A percentile compares a stretch with the other conserved stretches of the same genome.
Evolutionary conservation across 1,140 invertebrate species (phyloP).

Genomic region (Drosophila lini): DNA sequence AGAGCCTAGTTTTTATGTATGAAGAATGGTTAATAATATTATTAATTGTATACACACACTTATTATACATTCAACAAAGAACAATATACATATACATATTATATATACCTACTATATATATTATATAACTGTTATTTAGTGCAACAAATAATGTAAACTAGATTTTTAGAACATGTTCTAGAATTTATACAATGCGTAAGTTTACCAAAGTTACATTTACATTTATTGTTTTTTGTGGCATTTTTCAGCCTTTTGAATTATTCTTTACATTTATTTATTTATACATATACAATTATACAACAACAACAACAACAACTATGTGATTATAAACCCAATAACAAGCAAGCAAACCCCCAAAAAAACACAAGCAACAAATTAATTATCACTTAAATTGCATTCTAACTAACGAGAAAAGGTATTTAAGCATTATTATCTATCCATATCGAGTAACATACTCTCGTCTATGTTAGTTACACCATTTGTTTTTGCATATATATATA

Average conservation of each 20-base stretch:
- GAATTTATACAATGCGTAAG: constrained; percentile 79
- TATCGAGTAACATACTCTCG: constrained; percentile 35
- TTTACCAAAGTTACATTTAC: constrained; percentile 77
- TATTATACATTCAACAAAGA: constrained; percentile 46
- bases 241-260: constrained; percentile 59
- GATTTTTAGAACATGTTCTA: constrained; percentile 49
- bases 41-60: constrained; percentile 24
- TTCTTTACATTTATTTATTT: constrained; percentile 65
- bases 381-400: constrained; percentile 63
- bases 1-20: constrained; percentile 64
- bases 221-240: constrained; percentile 38
- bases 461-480: constrained; percentile 63
- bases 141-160: constrained; percentile 57
- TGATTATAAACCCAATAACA: constrained; percentile 66
- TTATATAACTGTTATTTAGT: constrained; percentile 72
- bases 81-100: constrained; percentile 39
- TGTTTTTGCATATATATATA: constrained; percentile 50
- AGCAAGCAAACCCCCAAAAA: constrained; percentile 28
- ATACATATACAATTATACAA: constrained; percentile 21
- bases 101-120: constrained; percentile 1
- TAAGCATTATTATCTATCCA: constrained; percentile 52
- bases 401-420: constrained; percentile 59
- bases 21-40: constrained; percentile 16
- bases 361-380: constrained; percentile 28
- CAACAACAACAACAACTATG: constrained; percentile 49